Conservation (phyloP, 2,888 invertebrate species). For the Dendrolimus pini region DNA sequence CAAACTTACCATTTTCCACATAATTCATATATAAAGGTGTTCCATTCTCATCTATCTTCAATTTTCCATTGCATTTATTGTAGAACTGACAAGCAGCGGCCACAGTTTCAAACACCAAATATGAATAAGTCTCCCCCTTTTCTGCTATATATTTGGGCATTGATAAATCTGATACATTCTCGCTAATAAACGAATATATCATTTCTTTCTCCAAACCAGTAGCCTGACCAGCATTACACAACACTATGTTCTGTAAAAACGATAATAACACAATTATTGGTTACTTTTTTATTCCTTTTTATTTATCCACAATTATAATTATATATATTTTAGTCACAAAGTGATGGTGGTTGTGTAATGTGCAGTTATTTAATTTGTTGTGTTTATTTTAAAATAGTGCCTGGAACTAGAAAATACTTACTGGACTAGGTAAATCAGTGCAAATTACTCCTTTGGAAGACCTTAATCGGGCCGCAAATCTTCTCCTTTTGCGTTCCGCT, state of each 20-base stretch:
- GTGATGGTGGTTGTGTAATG: too few species aligned
- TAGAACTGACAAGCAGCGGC: conserved; percentile 76
- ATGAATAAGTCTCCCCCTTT: conserved; percentile 89
- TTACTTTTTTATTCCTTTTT: not conserved
- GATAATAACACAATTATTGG: not conserved
- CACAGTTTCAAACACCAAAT: conserved; percentile 77
- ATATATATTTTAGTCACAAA: too few species aligned
- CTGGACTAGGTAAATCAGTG: conserved; percentile 34
- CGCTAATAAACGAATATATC: conserved; percentile 74
- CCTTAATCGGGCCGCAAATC: conserved; percentile 53
- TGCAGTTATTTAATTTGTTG: too few species aligned
- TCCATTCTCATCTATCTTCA: conserved; percentile 73
- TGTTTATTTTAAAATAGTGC: too few species aligned
- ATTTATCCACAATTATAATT: not conserved
- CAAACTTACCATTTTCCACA: conserved; percentile 74
- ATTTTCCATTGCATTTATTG: conserved; percentile 75
- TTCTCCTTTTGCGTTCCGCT: conserved; percentile 46
- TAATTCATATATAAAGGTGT: conserved; percentile 81
- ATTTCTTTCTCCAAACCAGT: conserved; percentile 84
- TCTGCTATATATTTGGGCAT: conserved; percentile 81
- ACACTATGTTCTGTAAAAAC: conserved; percentile 79
- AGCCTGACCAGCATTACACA: conserved; percentile 93
- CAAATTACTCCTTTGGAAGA: conserved; percentile 46
- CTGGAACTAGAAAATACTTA: conserved; percentile 25
- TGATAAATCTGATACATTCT: conserved; percentile 69